Conservation (phyloP, 2,888 invertebrate species). For the Drosophila seclusa region DNA sequence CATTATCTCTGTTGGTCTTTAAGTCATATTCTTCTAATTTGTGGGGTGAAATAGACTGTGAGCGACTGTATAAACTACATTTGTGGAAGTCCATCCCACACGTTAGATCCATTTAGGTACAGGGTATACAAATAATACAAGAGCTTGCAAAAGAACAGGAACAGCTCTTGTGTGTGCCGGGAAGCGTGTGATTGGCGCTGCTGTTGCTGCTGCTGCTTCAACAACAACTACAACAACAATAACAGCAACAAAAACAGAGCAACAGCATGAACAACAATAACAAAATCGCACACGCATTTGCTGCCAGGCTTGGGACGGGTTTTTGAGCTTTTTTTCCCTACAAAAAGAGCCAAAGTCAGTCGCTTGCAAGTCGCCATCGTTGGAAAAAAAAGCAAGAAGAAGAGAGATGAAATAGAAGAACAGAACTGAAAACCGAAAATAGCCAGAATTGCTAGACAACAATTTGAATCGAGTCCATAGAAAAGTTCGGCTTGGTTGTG, state of each 20-base stretch:
- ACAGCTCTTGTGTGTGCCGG: constrained; percentile 63
- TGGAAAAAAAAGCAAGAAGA: constrained; percentile 17
- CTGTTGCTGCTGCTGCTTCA: constrained; percentile 35
- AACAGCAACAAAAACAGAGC: constrained; percentile 14
- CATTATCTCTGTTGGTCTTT: not conserved
- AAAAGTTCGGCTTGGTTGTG: constrained; percentile 31
- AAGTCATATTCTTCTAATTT: not conserved
- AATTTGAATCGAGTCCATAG: constrained; percentile 67
- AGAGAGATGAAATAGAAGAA: constrained; percentile 17
- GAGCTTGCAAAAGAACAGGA: constrained; percentile 73
- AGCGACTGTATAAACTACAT: not conserved
- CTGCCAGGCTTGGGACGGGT: constrained; percentile 47
- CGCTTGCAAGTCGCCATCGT: constrained; percentile 67
- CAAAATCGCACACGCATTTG: constrained; percentile 57
- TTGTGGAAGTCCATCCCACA: not conserved
- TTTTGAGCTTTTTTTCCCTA: constrained; percentile 18
- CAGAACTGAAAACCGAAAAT: constrained; percentile 11
- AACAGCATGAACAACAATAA: constrained; percentile 28
- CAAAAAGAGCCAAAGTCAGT: constrained; percentile 65
- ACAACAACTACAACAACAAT: constrained; percentile 33
- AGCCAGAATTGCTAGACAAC: constrained; percentile 56
- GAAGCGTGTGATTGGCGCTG: constrained; percentile 74
- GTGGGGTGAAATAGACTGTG: too few species aligned
- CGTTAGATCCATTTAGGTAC: not conserved
- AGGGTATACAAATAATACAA: constrained; percentile 37